Base-by-base conservation (phyloP, 1,140 invertebrate species). In the Aphis craccivora region DNA sequence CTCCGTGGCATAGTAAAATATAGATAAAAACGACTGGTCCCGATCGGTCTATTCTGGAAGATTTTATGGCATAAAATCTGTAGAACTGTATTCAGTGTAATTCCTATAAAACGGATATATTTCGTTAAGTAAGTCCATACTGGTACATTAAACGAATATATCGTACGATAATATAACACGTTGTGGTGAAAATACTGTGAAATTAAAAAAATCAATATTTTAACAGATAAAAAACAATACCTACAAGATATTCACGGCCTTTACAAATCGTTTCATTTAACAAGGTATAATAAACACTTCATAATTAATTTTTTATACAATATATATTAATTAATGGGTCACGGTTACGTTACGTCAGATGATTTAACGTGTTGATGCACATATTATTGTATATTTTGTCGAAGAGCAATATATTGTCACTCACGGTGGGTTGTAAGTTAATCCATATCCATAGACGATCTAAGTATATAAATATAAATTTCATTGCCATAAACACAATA, bases 311-410 rank as follows among this genome's bases (percentile, higher is more conserved):
- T 76, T 20, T 30, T 18, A 20, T 30, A 14, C n/a, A 5, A n/a
- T n/a, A n/a, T 76, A 76, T 76, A 76, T 76, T 76, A 76, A 76
- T 76, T 76, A 76, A n/a, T 76, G 60, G 60, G 60, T 76, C 60
- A 76, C 14, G 60, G 60, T n/a, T n/a, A n/a, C 30, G 4, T n/a
- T n/a, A n/a, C 60, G 60, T 67, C 60, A 51, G 18, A 14, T 67
- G 11, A n/a, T 67, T n/a, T 67, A 67, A n/a, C 23, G 60, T 67
- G 14, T 14, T n/a, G 9, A 30, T 14, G 60, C 60, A 67, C 14
- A n/a, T n/a, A n/a, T 67, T 67, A 67, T 67, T 14, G 4, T 2
- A 67, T 6, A n/a, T 76, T 76, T 76, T n/a, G 30, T n/a, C n/a
- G 60, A n/a, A n/a, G n/a, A 76, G 30, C n/a, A n/a, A 76, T 76